Percentiles rank a stretch among this genome's conserved stretches.
phyloP scores from a whole-genome alignment of 2,888 invertebrate genomes.

The Drosophila nr. perissopoda region DNA sequence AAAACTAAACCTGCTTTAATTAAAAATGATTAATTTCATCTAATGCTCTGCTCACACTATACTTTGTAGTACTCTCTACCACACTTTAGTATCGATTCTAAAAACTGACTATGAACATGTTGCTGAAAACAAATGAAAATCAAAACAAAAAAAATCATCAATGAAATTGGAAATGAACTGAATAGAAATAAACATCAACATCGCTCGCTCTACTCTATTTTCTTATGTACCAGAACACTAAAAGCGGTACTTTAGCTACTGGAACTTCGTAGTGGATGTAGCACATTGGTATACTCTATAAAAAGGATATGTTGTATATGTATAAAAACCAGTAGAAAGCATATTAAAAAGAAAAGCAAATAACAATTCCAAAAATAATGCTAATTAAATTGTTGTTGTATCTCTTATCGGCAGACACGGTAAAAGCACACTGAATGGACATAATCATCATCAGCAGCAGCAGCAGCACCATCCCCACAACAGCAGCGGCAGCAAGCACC shows the following conservation, averaged over 20 bases:
- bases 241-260: constrained; percentile 63
- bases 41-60: constrained; percentile 36
- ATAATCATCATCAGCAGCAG: constrained; percentile 48
- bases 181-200: constrained; percentile 60
- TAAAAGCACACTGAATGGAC: constrained; percentile 78
- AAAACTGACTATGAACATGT: constrained; percentile 83
- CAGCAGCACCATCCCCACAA: constrained; percentile 20
- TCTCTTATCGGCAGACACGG: constrained; percentile 70
- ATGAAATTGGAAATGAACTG: constrained; percentile 67
- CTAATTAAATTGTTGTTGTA: constrained; percentile 13
- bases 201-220: constrained; percentile 71
- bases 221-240: constrained; percentile 52
- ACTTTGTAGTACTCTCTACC: constrained; percentile 47
- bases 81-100: constrained; percentile 58
- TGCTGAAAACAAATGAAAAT: constrained; percentile 61
- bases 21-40: background rate
- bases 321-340: constrained; percentile 63
- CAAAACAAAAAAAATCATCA: constrained; percentile 51
- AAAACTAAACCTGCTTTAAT: constrained; percentile 12
- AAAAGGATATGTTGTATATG: constrained; percentile 39
- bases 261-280: constrained; percentile 76
- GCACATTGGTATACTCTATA: constrained; percentile 55
- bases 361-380: background rate
- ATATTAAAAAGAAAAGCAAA: constrained; percentile 36
- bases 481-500: constrained; percentile 60